A percentile compares a stretch with the other conserved stretches of the same genome.
Conservation (phyloP, 2,797 vertebrate genomes). For the Brotula barbata region DNA sequence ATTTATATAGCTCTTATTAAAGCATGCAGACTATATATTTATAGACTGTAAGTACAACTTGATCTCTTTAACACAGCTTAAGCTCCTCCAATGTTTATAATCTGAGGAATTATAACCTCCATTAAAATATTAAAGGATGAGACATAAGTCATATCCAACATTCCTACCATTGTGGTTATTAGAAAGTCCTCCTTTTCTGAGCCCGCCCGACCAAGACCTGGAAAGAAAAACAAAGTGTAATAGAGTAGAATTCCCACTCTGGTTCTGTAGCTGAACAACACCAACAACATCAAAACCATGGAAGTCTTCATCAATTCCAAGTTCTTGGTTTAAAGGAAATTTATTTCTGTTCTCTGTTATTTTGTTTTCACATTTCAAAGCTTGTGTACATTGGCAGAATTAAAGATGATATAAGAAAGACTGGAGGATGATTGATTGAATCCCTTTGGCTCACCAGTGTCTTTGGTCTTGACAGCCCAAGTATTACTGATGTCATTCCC, state of each 20-base stretch:
- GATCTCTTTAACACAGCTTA: no score
- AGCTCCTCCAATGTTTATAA: no score
- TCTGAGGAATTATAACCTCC: not conserved
- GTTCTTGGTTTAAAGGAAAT: no score
- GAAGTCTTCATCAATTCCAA: no score
- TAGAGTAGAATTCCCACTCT: no score
- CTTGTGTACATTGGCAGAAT: no score
- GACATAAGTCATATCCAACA: slow-evolving; percentile 1
- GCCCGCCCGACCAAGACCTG: slow-evolving; percentile 81
- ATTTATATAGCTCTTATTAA: not conserved
- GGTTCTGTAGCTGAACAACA: no score
- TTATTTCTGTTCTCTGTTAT: no score
- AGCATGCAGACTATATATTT: no score
- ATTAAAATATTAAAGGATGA: not conserved
- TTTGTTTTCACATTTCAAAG: no score
- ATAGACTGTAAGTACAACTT: no score
- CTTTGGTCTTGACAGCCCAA: slow-evolving; percentile 80
- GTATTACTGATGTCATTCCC: slow-evolving; percentile 70
- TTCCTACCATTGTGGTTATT: slow-evolving; percentile 90
- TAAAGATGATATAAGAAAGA: not conserved
- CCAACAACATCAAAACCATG: no score
- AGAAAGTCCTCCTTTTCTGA: slow-evolving; percentile 88
- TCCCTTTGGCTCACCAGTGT: slow-evolving; percentile 75
- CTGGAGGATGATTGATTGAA: not conserved
- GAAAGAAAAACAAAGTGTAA: slow-evolving; percentile 40